phyloP scores from a whole-genome alignment of 2,888 invertebrate genomes.

The Drosophila fulvimacula region DNA sequence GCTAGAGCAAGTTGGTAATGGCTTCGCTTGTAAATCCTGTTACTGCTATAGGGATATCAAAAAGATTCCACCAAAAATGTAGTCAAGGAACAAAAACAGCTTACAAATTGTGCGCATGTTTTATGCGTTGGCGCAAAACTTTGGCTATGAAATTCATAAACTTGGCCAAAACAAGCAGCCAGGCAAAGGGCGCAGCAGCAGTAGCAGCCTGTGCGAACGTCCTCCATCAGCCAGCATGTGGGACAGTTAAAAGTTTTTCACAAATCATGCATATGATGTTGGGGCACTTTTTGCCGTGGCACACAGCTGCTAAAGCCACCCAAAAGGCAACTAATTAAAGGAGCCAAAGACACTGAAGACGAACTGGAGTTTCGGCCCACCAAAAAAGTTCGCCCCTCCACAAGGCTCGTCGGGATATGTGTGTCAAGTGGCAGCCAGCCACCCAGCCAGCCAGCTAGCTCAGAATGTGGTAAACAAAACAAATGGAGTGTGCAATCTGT shows the following conservation, averaged over 20 bases:
- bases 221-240: conserved; percentile 15
- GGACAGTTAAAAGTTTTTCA: conserved; percentile 70
- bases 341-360: conserved; percentile 40
- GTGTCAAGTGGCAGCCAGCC: conserved; percentile 69
- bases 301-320: conserved; percentile 47
- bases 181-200: not conserved
- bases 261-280: conserved; percentile 80
- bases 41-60: conserved; percentile 47
- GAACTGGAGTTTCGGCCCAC: conserved; percentile 1
- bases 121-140: conserved; percentile 66
- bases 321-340: conserved; percentile 64
- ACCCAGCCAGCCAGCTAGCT: not conserved
- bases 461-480: conserved; percentile 74
- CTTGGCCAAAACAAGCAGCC: conserved; percentile 70
- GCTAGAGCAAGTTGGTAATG: conserved; percentile 46
- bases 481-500: conserved; percentile 82
- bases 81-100: conserved; percentile 50
- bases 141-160: conserved; percentile 80
- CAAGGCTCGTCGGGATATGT: conserved; percentile 50
- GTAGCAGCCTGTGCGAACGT: not conserved
- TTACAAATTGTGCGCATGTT: conserved; percentile 67
- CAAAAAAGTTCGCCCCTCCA: conserved; percentile 19
- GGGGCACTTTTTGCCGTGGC: conserved; percentile 45
- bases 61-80: conserved; percentile 48
- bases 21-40: conserved; percentile 48